These are phyloP conservation scores for Boleophthalmus pectinirostris DNA, from an alignment of 2,113 vertebrate genomes.

Conservation along the genomic window DNA sequence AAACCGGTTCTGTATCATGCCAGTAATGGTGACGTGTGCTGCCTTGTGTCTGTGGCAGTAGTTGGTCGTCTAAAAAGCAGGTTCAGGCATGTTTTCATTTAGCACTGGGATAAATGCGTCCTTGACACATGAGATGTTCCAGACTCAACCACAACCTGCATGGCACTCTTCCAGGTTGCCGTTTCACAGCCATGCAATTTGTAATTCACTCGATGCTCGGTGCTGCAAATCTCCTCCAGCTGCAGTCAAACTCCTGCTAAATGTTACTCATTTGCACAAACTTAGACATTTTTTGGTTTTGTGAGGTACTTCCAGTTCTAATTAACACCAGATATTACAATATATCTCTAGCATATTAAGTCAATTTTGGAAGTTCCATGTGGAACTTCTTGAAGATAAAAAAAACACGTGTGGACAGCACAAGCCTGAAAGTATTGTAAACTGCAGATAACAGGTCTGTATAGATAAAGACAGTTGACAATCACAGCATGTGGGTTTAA, in stretches of 20 bases:
- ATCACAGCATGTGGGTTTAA: neutral
- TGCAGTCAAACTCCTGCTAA: conserved; percentile 14
- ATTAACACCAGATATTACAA: neutral
- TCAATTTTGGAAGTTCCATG: neutral
- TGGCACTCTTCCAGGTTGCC: conserved; percentile 58
- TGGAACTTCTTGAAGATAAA: conserved; percentile 1
- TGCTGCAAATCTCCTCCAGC: conserved; percentile 51
- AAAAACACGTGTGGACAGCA: conserved; percentile 14
- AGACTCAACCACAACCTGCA: conserved; percentile 61
- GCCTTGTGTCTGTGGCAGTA: conserved; percentile 35
- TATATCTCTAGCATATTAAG: neutral
- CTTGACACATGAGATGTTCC: conserved; percentile 68
- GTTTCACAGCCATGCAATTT: conserved; percentile 62
- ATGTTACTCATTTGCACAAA: neutral
- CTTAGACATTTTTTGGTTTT: neutral
- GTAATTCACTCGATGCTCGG: conserved; percentile 15
- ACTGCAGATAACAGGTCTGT: conserved; percentile 41
- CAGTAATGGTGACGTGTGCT: conserved; percentile 4
- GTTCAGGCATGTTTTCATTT: conserved; percentile 67
- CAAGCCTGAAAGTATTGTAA: conserved; percentile 19
- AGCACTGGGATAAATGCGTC: conserved; percentile 65
- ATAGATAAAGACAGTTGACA: conserved; percentile 16
- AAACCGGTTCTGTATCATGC: conserved; percentile 25
- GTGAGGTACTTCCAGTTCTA: neutral
- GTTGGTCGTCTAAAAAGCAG: conserved; percentile 44